Evolutionary conservation across 2,113 vertebrate species (phyloP), one percentile per base, ranked within the genome.

Genomic region (Bombycilla garrulus): DNA sequence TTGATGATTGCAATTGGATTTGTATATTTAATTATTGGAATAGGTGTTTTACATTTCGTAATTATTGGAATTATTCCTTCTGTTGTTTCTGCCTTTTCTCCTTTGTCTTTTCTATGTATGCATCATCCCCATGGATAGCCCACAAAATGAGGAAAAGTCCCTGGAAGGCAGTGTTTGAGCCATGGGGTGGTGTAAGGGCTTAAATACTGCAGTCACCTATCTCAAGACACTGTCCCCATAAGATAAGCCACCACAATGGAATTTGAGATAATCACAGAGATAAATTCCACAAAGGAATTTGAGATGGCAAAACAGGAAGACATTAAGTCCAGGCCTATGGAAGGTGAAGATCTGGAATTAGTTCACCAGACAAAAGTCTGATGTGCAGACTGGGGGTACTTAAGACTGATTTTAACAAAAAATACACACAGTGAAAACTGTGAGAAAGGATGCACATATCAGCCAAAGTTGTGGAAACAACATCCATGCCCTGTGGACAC

Each of bases 401-500:
- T 38, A 56, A 33, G 18, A 28, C 5, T n/a, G n/a, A 56, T 23
- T n/a, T 56, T 24, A 24, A n/a, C 42, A 40, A 56, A 65, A 74
- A 54, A 12, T 8, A 26, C 4, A 21, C 23, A 38, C 15, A 28
- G 23, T 38, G 69, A 40, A 54, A 64, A 40, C 24, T 10, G 11
- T n/a, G 12, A 65, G n/a, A 56, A 74, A n/a, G 23, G 50, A 56
- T 29, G 29, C 15, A 47, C 6, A 17, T 22, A 15, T 28, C 19
- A 56, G 58, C 2, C 10, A 40, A 47, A 74, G 23, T 13, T 47
- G 58, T 15, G 23, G 12, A 73, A 73, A 47, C 0, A 2, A 19
- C 23, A 40, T n/a, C n/a, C 29, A 22, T 0, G 0, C 15, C 11
- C 15, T 0, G 0, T 15, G 19, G 48, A 73, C 28, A 28, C 11